phyloP scores from a whole-genome alignment of 2,113 vertebrate genomes.

The Burhinus bistriatus region DNA sequence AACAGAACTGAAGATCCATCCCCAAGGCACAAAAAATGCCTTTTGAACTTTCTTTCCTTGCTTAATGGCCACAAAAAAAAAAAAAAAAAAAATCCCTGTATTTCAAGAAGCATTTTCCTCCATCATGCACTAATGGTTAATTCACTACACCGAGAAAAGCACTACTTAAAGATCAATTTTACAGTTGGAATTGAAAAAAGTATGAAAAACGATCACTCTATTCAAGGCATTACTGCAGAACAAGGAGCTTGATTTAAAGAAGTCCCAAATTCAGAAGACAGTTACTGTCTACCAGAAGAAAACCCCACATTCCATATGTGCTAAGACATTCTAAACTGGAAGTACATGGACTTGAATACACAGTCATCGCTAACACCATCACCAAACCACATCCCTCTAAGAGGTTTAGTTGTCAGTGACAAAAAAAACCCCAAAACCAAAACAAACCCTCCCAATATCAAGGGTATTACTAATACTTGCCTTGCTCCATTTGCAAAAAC shows the following conservation, averaged over 20 bases:
- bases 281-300: background rate
- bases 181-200: background rate
- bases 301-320: fast-evolving
- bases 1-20: background rate
- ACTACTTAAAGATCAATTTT: background rate
- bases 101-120: slow-evolving; percentile 6
- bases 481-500: background rate
- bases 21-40: background rate
- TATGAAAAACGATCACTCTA: background rate
- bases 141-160: background rate
- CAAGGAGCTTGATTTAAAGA: background rate
- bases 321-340: background rate
- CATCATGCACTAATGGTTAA: background rate
- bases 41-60: background rate
- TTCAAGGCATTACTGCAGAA: background rate
- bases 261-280: background rate
- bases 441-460: background rate
- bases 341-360: fast-evolving
- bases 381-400: background rate
- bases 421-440: too few species aligned
- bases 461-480: background rate
- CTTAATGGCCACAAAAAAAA: background rate
- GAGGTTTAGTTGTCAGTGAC: background rate
- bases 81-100: background rate
- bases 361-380: background rate